Percentiles rank a stretch among this genome's conserved stretches.
Conservation (phyloP, 1,140 invertebrate species). For the Lepidurus apus region DNA sequence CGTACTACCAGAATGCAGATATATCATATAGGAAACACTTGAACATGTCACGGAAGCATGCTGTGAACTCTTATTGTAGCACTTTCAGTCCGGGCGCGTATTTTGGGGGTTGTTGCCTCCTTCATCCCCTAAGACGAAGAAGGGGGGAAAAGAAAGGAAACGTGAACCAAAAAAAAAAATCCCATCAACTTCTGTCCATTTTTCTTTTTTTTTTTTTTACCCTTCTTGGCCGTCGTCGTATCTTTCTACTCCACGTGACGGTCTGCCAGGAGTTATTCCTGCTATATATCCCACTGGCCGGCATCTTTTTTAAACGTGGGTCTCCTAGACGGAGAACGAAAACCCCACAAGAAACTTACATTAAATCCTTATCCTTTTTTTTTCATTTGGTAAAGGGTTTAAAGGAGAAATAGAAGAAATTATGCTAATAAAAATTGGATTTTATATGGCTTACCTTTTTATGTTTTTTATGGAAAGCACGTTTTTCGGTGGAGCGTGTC, state of each 20-base stretch:
- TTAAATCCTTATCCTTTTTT: slow-evolving; percentile 14
- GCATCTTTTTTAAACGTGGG: background rate
- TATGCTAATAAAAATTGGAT: background rate
- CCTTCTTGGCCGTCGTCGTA: background rate
- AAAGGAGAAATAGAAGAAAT: slow-evolving; percentile 2
- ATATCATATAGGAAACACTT: slow-evolving; percentile 5
- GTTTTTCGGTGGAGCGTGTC: slow-evolving; percentile 12
- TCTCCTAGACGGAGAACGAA: slow-evolving; percentile 10
- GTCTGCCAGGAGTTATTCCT: slow-evolving; percentile 18
- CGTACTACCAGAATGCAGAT: background rate
- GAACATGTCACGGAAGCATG: background rate
- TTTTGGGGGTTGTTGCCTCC: background rate
- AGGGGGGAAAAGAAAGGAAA: background rate
- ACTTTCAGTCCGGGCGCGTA: background rate
- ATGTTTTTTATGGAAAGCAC: background rate
- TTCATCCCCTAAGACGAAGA: background rate
- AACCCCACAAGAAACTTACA: slow-evolving; percentile 5
- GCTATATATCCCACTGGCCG: slow-evolving; percentile 18
- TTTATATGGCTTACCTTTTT: background rate
- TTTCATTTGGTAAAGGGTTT: slow-evolving; percentile 14
- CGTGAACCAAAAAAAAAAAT: background rate
- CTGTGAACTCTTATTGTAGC: slow-evolving; percentile 9
- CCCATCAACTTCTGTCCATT: background rate
- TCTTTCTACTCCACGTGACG: slow-evolving; percentile 13
- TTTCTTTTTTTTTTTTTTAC: background rate